These are phyloP conservation scores for Garra rufa DNA, from an alignment of 2,113 vertebrate genomes.

Conservation along the genomic window DNA sequence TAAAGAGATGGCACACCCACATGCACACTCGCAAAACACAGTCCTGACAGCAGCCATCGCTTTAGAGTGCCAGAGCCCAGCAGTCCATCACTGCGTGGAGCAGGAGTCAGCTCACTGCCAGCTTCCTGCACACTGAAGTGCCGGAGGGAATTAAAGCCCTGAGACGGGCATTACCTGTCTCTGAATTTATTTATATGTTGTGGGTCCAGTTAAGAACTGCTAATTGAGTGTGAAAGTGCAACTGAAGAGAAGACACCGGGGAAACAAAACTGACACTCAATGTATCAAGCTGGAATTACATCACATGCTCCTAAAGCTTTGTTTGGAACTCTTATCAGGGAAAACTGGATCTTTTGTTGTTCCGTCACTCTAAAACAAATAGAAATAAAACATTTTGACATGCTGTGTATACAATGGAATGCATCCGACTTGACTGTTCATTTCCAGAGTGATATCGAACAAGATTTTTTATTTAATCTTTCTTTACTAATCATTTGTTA, in stretches of 20 bases:
- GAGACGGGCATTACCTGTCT: conserved; percentile 61
- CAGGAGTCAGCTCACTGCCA: conserved; percentile 33
- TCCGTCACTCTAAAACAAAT: background rate
- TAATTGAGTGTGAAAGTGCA: conserved; percentile 26
- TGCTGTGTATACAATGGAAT: background rate
- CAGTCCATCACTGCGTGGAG: conserved; percentile 38
- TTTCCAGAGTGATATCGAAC: background rate
- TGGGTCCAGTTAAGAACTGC: conserved; percentile 9
- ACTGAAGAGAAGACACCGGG: background rate
- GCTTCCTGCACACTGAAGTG: conserved; percentile 50
- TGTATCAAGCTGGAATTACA: conserved; percentile 2
- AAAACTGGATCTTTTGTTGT: background rate
- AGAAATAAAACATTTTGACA: background rate
- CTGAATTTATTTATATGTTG: conserved; percentile 43
- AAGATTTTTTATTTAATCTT: background rate
- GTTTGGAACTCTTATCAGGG: background rate
- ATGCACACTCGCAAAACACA: conserved; percentile 38
- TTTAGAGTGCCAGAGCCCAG: conserved; percentile 33
- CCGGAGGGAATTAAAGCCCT: conserved; percentile 48
- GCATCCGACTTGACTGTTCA: background rate
- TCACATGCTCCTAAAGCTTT: background rate
- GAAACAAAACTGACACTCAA: background rate
- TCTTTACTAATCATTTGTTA: background rate
- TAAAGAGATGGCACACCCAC: conserved; percentile 39
- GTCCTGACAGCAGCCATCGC: conserved; percentile 31